These are phyloP conservation scores for Palythoa caribaeorum DNA, from an alignment of 92 coral and sea anemone species.

Conservation along the genomic window DNA sequence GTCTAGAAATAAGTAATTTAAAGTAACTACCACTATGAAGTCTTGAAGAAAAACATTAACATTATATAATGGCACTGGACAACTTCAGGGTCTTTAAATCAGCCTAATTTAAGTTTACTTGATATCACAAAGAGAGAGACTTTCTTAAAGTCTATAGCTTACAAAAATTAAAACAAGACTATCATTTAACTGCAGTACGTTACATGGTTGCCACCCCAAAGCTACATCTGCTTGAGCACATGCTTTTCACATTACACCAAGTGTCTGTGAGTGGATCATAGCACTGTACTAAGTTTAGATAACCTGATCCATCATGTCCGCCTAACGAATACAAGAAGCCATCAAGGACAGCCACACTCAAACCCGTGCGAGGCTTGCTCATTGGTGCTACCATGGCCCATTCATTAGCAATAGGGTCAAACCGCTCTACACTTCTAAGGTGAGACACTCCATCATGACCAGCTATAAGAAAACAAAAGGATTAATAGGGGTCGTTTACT, in stretches of 20 bases:
- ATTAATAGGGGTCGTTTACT: too few species aligned
- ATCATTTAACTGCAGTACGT: background rate
- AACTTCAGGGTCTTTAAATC: too few species aligned
- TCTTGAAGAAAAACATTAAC: too few species aligned
- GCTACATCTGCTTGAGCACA: constrained; percentile 90
- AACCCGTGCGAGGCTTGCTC: constrained; percentile 86
- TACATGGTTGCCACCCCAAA: constrained; percentile 87
- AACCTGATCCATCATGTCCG: constrained; percentile 93
- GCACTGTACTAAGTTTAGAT: constrained; percentile 82
- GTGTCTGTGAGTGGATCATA: constrained; percentile 75
- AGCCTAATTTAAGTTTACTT: too few species aligned
- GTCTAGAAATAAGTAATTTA: too few species aligned
- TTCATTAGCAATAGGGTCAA: constrained; percentile 91
- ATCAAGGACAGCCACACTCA: constrained; percentile 84
- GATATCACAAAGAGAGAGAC: too few species aligned
- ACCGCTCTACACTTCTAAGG: constrained; percentile 88
- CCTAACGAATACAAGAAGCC: constrained; percentile 86
- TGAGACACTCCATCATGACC: constrained; percentile 96
- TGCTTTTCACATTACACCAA: constrained; percentile 73
- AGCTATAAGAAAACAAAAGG: constrained; percentile 53
- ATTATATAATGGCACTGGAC: too few species aligned
- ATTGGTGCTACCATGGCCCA: constrained; percentile 92
- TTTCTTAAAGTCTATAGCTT: too few species aligned
- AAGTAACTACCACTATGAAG: too few species aligned
- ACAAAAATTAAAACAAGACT: too few species aligned